Evolutionary conservation across 2,113 vertebrate genomes (phyloP).

Genomic region (Argyrosomus japonicus): DNA sequence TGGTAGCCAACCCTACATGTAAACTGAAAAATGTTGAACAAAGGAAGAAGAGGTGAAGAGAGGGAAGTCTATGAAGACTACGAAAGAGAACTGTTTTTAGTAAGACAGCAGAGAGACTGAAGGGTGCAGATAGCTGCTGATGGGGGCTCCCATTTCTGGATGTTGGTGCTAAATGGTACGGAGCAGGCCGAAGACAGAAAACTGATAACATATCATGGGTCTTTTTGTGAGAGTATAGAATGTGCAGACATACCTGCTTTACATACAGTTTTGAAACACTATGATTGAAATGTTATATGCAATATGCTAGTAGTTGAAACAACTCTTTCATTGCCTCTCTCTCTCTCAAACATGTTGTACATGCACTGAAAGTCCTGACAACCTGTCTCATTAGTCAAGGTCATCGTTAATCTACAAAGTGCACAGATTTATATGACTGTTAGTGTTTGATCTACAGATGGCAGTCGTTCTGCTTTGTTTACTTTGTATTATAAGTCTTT

Average conservation of each 20-base stretch:
- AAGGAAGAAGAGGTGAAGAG: neutral
- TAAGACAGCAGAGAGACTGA: constrained; percentile 30
- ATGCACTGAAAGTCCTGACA: neutral
- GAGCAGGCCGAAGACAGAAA: constrained; percentile 24
- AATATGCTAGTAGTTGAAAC: neutral
- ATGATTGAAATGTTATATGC: constrained; percentile 8
- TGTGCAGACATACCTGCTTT: neutral
- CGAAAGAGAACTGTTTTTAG: constrained; percentile 10
- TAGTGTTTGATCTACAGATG: constrained; percentile 31
- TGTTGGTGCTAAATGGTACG: constrained; percentile 25
- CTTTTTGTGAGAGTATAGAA: neutral
- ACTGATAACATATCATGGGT: constrained; percentile 43
- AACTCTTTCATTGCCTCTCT: neutral
- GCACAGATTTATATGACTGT: constrained; percentile 1
- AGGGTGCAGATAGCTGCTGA: constrained; percentile 57
- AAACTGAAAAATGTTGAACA: neutral
- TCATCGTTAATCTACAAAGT: constrained; percentile 18
- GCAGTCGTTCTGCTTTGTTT: constrained; percentile 35
- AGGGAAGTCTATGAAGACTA: neutral
- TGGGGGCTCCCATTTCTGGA: constrained; percentile 8
- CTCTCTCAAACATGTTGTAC: neutral
- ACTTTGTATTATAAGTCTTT: constrained; percentile 51
- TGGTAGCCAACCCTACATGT: too few relatives aligned
- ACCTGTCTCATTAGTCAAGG: constrained; percentile 23
- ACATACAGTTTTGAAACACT: neutral